Evolutionary conservation across 2,113 vertebrate species (phyloP), one percentile per base, ranked within the genome.

Genomic region (Camarhynchus parvulus): DNA sequence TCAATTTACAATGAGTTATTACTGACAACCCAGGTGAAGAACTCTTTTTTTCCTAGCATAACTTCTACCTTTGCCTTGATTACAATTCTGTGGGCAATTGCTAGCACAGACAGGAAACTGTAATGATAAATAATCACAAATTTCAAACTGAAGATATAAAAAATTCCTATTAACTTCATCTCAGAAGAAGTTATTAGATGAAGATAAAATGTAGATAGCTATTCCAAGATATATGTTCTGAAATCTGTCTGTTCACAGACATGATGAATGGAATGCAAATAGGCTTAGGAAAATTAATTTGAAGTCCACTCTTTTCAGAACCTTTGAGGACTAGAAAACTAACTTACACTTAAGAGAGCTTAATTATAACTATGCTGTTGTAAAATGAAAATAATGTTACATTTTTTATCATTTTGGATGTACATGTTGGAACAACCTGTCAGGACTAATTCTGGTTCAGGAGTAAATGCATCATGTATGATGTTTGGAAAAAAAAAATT

Each of bases 381-480:
- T 33, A 18, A 73, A 50, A 85, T 2, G 10, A 82, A 83, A 92
- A 93, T 44, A 59, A 50, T 22, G 47, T 24, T 58, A 72, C 1
- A 19, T 61, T 96, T 97, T 94, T 94, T 39, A 46, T 73, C 30
- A 11, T n/a, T 39, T 46, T 46, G 52, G 31, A 66, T 94, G 83
- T 59, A 2, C 12, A 27, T 80, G 23, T 41, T 69, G 41, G 16
- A 93, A 56, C 42, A 55, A 59, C 22, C 30, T 91, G 25, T 33
- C 64, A 77, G 11, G 92, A 77, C 88, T 94, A 35, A 72, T 83
- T 88, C 33, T 33, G 31, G 81, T 73, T 55, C 33, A 25, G 11
- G 44, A n/a, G 53, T 41, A 77, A 75, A 35, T 83, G 24, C 15
- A 61, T 56, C 50, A 11, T 70, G 25, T 18, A 11, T 37, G 20